A percentile compares a stretch with the other conserved stretches of the same genome.
Evolutionary conservation across 2,888 invertebrate genomes (phyloP).

Genomic region (Mongoloraphidia duomilia): DNA sequence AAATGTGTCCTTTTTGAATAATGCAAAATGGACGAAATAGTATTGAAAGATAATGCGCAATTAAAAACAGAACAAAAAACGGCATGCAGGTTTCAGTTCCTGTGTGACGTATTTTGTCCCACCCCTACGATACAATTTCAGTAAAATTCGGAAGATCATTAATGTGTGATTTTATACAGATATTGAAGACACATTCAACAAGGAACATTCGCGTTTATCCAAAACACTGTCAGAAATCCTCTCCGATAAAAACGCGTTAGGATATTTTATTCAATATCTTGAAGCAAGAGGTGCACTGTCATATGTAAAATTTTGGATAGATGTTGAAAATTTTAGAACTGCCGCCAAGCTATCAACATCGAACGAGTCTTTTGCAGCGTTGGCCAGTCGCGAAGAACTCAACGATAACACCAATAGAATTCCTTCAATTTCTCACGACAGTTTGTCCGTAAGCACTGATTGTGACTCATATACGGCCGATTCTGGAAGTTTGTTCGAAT

Average conservation of each 20-base stretch:
- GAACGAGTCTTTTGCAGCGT: constrained; percentile 7
- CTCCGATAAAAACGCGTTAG: constrained; percentile 61
- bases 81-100: too few relatives aligned
- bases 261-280: constrained; percentile 76
- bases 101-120: too few relatives aligned
- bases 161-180: too few relatives aligned
- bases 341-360: constrained; percentile 19
- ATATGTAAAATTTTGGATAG: constrained; percentile 61
- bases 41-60: too few relatives aligned
- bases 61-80: too few relatives aligned
- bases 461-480: constrained; percentile 29
- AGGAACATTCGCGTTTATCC: constrained; percentile 43
- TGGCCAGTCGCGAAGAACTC: constrained; percentile 1
- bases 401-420: constrained; percentile 8
- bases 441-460: constrained; percentile 30
- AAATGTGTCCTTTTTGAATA: too few relatives aligned
- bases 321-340: constrained; percentile 51
- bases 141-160: too few relatives aligned
- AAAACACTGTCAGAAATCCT: constrained; percentile 63
- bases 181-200: too few relatives aligned
- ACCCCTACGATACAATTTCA: too few relatives aligned
- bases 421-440: constrained; percentile 26
- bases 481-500: constrained; percentile 26
- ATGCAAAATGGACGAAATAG: too few relatives aligned
- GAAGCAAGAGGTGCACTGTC: constrained; percentile 53